phyloP scores from a whole-genome alignment of 2,797 vertebrate genomes.

The Rhinella marina region DNA sequence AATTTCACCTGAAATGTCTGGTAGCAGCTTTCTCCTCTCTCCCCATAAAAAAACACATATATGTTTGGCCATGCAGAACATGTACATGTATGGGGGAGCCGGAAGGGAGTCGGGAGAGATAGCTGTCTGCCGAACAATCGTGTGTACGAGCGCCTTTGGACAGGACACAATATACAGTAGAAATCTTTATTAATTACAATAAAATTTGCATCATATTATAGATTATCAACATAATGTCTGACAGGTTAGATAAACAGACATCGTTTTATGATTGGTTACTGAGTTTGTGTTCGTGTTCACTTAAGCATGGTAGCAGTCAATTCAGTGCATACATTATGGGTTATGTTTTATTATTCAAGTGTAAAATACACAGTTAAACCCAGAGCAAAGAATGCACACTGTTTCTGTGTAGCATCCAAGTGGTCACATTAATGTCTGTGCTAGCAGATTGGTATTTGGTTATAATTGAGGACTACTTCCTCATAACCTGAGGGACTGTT shows the following conservation, averaged over 20 bases:
- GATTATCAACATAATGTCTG: background rate
- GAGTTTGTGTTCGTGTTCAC: background rate
- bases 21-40: no score
- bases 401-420: background rate
- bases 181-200: background rate
- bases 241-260: background rate
- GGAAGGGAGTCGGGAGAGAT: no score
- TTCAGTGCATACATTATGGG: background rate
- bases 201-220: background rate
- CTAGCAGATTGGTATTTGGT: conserved; percentile 8
- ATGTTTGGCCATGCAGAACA: no score
- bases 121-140: no score
- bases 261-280: background rate
- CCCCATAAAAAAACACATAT: no score
- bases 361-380: background rate
- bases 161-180: background rate
- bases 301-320: background rate
- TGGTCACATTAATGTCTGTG: background rate
- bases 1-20: no score
- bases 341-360: background rate
- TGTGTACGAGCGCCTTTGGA: background rate
- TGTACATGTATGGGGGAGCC: no score
- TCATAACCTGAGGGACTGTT: conserved; percentile 47
- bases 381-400: background rate
- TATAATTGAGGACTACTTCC: conserved; percentile 32